phyloP scores from a whole-genome alignment of 2,797 vertebrate genomes.

The Diceros bicornis region DNA sequence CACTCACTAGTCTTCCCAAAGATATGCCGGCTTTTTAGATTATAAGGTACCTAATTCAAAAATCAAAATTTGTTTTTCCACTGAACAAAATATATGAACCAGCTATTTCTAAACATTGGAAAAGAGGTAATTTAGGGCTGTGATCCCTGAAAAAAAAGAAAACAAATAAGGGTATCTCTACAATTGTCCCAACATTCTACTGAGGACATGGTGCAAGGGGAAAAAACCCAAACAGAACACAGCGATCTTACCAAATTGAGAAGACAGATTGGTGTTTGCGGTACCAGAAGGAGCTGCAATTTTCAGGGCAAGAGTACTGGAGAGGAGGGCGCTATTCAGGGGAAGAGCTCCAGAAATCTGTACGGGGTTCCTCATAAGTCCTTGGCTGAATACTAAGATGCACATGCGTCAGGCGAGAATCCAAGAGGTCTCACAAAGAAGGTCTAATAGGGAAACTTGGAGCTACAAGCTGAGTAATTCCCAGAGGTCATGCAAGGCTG shows the following conservation, averaged over 20 bases:
- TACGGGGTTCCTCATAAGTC: background rate
- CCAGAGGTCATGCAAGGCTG: background rate
- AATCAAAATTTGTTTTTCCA: background rate
- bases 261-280: background rate
- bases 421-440: background rate
- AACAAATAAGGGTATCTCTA: background rate
- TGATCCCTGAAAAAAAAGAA: background rate
- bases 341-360: background rate
- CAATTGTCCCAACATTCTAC: background rate
- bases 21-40: background rate
- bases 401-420: background rate
- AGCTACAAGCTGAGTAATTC: background rate
- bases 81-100: background rate
- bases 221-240: background rate
- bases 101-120: background rate
- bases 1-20: background rate
- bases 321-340: background rate
- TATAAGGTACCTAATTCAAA: background rate
- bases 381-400: background rate
- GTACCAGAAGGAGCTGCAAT: background rate
- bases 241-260: background rate
- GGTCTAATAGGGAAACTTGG: background rate
- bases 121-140: background rate
- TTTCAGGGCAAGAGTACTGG: background rate
- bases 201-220: too few relatives aligned